Conservation (phyloP, 2,888 invertebrate genomes). For the Galerucella calmariensis region DNA sequence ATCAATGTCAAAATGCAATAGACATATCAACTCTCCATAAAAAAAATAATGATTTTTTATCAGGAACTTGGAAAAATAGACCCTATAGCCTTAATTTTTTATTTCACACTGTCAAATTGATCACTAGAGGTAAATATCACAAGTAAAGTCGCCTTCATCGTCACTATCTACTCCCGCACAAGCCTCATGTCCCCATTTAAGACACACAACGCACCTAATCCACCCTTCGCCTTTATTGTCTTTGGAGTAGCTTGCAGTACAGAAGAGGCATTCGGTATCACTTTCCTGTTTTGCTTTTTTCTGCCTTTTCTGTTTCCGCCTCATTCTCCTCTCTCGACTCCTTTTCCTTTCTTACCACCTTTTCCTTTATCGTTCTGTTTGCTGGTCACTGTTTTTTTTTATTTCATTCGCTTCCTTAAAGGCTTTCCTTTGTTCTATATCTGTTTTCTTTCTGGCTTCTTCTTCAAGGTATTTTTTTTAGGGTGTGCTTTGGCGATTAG, state of each 20-base stretch:
- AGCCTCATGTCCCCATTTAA: constrained; percentile 24
- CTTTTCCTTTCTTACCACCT: too few relatives aligned
- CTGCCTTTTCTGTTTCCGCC: too few relatives aligned
- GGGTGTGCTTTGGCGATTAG: too few relatives aligned
- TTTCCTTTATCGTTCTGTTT: neutral
- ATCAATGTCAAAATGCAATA: constrained; percentile 17
- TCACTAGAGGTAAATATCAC: neutral
- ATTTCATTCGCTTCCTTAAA: constrained; percentile 19
- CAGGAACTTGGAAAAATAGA: constrained; percentile 9
- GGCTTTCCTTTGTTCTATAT: neutral
- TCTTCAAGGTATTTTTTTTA: too few relatives aligned
- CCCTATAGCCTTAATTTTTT: too few relatives aligned
- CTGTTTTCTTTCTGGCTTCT: too few relatives aligned
- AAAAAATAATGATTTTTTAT: constrained; percentile 14
- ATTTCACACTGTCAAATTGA: too few relatives aligned
- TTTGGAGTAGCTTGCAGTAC: neutral
- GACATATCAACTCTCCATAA: constrained; percentile 3
- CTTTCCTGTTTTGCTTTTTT: too few relatives aligned
- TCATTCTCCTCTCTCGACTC: too few relatives aligned
- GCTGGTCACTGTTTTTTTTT: constrained; percentile 3
- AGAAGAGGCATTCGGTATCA: too few relatives aligned
- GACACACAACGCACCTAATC: constrained; percentile 21
- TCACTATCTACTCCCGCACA: constrained; percentile 31
- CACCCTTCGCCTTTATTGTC: constrained; percentile 29
- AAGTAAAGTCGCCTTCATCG: constrained; percentile 14